phyloP scores from a whole-genome alignment of 2,888 invertebrate genomes.

The Agonopterix arenella region DNA sequence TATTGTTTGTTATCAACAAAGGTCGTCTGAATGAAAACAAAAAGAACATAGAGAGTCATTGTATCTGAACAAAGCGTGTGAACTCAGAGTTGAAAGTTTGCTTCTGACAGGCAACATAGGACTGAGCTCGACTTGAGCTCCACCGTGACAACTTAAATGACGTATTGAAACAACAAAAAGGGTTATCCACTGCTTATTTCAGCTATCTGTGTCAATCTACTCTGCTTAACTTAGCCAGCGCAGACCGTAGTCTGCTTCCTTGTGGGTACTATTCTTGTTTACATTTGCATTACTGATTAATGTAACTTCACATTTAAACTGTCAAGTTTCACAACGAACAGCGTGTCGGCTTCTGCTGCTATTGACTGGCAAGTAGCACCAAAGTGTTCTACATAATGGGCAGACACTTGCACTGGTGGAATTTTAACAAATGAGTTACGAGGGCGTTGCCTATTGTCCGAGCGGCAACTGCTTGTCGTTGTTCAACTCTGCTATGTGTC shows the following conservation, averaged over 20 bases:
- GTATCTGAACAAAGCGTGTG: constrained; percentile 70
- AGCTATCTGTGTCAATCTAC: no score
- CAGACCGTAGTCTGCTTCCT: background rate
- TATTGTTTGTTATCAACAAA: constrained; percentile 74
- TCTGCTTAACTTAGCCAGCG: no score
- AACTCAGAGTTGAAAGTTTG: constrained; percentile 67
- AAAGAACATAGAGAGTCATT: constrained; percentile 71
- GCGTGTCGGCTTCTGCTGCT: constrained; percentile 21
- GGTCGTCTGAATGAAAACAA: constrained; percentile 74
- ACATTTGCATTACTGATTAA: constrained; percentile 4
- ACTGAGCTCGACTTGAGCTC: background rate
- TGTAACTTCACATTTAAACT: constrained; percentile 11
- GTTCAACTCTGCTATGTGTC: constrained; percentile 8
- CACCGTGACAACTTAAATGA: background rate
- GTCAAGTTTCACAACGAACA: constrained; percentile 24
- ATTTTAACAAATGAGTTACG: constrained; percentile 28
- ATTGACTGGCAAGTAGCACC: constrained; percentile 30
- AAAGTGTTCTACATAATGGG: constrained; percentile 16
- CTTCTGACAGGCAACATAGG: constrained; percentile 36
- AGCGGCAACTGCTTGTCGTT: constrained; percentile 20
- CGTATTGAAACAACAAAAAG: no score
- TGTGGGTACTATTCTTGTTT: background rate
- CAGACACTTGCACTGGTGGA: constrained; percentile 17
- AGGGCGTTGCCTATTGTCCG: constrained; percentile 33
- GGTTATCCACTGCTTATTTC: no score